phyloP scores from a whole-genome alignment of 1,140 invertebrate species.

The Macrocentrus cingulum region DNA sequence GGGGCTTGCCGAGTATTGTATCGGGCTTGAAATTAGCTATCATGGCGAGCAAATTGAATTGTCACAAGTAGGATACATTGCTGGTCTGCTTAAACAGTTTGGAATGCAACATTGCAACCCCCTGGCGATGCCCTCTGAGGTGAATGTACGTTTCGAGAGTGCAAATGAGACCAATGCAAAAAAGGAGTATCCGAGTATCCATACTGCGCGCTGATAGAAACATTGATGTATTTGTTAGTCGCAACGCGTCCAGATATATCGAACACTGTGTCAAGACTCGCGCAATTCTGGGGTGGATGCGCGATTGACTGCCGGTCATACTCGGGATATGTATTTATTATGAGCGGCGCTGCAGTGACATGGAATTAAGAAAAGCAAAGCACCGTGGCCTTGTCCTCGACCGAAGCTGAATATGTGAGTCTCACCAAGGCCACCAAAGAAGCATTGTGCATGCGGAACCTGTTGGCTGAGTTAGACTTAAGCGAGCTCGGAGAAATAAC shows the following conservation, averaged over 20 bases:
- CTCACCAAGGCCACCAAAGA: slow-evolving; percentile 15
- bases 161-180: slow-evolving; percentile 11
- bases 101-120: slow-evolving; percentile 27
- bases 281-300: slow-evolving; percentile 29
- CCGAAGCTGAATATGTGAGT: slow-evolving; percentile 38
- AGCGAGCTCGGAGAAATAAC: not conserved
- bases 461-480: not conserved
- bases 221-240: not conserved
- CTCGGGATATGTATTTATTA: slow-evolving; percentile 32
- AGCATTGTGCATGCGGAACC: slow-evolving; percentile 1
- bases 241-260: slow-evolving; percentile 10
- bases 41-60: slow-evolving; percentile 9
- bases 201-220: slow-evolving; percentile 22
- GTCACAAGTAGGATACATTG: slow-evolving; percentile 25
- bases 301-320: slow-evolving; percentile 30
- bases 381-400: slow-evolving; percentile 34
- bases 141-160: slow-evolving; percentile 9
- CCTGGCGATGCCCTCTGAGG: slow-evolving; percentile 22
- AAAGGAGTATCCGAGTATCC: slow-evolving; percentile 29
- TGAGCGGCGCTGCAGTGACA: slow-evolving; percentile 24
- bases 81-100: slow-evolving; percentile 22
- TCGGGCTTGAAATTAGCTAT: slow-evolving; percentile 27
- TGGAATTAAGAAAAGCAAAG: slow-evolving; percentile 35
- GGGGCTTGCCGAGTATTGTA: slow-evolving; percentile 21
- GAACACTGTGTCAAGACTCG: not conserved